phyloP scores from a whole-genome alignment of 2,113 vertebrate species.

The Brachyistius frenatus region DNA sequence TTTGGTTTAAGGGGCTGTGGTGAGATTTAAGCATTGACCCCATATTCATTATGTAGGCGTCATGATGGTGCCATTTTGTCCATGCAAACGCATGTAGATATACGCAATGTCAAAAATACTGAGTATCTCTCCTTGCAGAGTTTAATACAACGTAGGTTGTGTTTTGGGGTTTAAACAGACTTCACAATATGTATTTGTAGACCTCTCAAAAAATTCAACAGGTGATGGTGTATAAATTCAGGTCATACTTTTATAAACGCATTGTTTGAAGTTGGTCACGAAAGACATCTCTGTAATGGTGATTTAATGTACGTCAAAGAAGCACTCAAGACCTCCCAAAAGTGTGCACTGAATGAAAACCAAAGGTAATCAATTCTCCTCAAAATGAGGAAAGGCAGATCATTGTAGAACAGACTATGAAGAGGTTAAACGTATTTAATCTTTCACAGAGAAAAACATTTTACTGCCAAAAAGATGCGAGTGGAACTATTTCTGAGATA shows the following conservation, averaged over 20 bases:
- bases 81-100: background rate
- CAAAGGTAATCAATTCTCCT: background rate
- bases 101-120: too few species aligned
- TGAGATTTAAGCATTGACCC: background rate
- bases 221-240: too few species aligned
- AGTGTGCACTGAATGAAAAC: background rate
- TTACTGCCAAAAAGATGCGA: constrained; percentile 2
- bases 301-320: too few species aligned
- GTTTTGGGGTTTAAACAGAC: too few species aligned
- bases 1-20: background rate
- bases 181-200: too few species aligned
- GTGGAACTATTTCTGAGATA: constrained; percentile 4
- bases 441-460: background rate
- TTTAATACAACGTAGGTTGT: too few species aligned
- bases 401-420: background rate
- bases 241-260: too few species aligned
- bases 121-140: too few species aligned
- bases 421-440: background rate
- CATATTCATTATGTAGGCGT: background rate
- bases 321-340: too few species aligned
- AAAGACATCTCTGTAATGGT: too few species aligned
- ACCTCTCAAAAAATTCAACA: too few species aligned
- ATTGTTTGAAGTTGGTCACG: too few species aligned
- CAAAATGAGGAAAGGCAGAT: background rate
- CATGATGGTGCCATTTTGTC: background rate